Evolutionary conservation across 2,113 vertebrate genomes (phyloP).

Genomic region (Lamprotornis superbus): DNA sequence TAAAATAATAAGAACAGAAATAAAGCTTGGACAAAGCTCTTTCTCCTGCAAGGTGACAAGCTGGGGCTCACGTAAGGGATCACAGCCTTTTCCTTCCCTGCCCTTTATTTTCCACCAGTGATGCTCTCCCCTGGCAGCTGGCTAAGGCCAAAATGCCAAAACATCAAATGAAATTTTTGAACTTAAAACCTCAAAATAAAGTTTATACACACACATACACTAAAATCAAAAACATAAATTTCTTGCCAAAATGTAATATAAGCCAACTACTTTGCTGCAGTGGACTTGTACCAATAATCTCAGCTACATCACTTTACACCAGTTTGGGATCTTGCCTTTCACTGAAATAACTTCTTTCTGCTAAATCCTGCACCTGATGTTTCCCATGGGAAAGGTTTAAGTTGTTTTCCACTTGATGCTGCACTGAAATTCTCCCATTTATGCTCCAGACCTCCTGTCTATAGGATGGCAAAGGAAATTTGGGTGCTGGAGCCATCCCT

Average conservation of each 20-base stretch:
- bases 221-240: not conserved
- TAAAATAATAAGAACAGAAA: conserved; percentile 5
- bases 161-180: not conserved
- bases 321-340: not conserved
- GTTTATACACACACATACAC: not conserved
- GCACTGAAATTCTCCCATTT: not conserved
- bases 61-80: accelerated
- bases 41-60: not conserved
- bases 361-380: not conserved
- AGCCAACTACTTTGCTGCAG: not conserved
- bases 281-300: not conserved
- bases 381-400: not conserved
- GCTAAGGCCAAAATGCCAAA: not conserved
- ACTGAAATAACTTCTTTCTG: not conserved
- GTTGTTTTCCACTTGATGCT: not conserved
- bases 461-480: not conserved
- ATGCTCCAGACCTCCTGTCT: not conserved
- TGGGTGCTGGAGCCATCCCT: not conserved
- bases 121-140: not conserved
- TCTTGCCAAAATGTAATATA: not conserved
- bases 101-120: not conserved
- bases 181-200: not conserved
- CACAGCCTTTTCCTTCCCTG: not conserved
- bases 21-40: not conserved
- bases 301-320: not conserved